Evolutionary conservation across 1,140 invertebrate genomes (phyloP), one percentile per base, ranked within the genome.

Genomic region (Hormaphis cornu): DNA sequence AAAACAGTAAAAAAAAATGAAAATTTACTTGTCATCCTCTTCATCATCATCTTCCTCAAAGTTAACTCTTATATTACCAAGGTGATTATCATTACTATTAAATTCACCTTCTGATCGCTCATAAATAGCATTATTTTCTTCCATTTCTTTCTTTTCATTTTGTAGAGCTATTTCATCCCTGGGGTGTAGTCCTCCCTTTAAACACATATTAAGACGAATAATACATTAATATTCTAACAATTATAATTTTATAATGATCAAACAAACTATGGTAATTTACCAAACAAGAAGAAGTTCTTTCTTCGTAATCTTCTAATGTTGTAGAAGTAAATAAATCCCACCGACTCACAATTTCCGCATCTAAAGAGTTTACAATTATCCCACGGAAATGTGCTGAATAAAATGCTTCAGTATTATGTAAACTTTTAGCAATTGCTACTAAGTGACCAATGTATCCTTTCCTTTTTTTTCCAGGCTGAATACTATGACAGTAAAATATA

Each of bases 351-450:
- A 66, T 66, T 20, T 30, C 26, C 20, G 20, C 22, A 33, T 48
- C 44, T 66, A 66, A 66, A 50, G 61, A 50, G 24, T 50, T 66
- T 16, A 66, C 61, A 33, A 66, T 66, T 50, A 66, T 66, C 14
- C 44, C 61, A 9, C 61, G 26, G 0, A 66, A 66, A 50, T 66
- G 61, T 22, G 48, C 28, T 0, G 61, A 66, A 22, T 66, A 66
- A 66, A 66, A 66, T 22, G 61, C 42, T 66, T 66, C 61, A 33
- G 44, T 50, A 33, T 48, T 50, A 46, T 66, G 61, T 48, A 66
- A 50, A 10, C 20, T 50, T 66, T 66, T 66, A 48, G 61, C 61
- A 22, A 66, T 66, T 33, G 44, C 40, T 22, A 30, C 61, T 66
- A 66, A 66, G 24, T 66, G 61, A 14, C 61, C 61, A 50, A 66